Conservation (phyloP, 1,140 invertebrate genomes). For the Drosophila paulistorum region DNA sequence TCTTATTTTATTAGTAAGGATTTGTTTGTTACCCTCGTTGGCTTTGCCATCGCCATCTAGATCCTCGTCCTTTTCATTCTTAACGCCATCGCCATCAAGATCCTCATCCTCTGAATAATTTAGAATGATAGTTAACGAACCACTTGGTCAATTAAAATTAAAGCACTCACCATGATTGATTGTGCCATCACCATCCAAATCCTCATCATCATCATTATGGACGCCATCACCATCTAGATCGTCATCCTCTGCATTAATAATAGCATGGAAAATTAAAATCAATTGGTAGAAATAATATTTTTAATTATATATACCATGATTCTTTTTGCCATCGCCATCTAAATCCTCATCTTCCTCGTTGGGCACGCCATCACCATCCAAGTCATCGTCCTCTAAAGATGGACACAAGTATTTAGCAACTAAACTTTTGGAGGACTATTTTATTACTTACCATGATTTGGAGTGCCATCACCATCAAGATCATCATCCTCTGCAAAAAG, state of each 20-base stretch:
- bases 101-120: conserved; percentile 47
- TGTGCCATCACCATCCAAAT: conserved; percentile 73
- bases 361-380: conserved; percentile 75
- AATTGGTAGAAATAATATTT: conserved; percentile 81
- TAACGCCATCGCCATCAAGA: conserved; percentile 70
- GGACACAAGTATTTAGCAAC: not conserved
- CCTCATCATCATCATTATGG: conserved; percentile 78
- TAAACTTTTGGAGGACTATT: not conserved
- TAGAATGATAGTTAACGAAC: not conserved
- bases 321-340: conserved; percentile 69
- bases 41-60: conserved; percentile 66
- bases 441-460: conserved; percentile 49
- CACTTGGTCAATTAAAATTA: not conserved
- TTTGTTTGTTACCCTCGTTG: conserved; percentile 47
- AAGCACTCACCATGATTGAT: conserved; percentile 55
- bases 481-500: conserved; percentile 62
- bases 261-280: not conserved
- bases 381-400: conserved; percentile 62
- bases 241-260: conserved; percentile 59
- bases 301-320: conserved; percentile 79
- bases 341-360: conserved; percentile 75
- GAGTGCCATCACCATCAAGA: conserved; percentile 78
- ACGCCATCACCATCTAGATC: conserved; percentile 78
- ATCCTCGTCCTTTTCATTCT: conserved; percentile 62
- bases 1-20: not conserved